A percentile compares a stretch with the other conserved stretches of the same genome.
Evolutionary conservation across 2,113 vertebrate species (phyloP).

Genomic region (Ceratotherium simum): DNA sequence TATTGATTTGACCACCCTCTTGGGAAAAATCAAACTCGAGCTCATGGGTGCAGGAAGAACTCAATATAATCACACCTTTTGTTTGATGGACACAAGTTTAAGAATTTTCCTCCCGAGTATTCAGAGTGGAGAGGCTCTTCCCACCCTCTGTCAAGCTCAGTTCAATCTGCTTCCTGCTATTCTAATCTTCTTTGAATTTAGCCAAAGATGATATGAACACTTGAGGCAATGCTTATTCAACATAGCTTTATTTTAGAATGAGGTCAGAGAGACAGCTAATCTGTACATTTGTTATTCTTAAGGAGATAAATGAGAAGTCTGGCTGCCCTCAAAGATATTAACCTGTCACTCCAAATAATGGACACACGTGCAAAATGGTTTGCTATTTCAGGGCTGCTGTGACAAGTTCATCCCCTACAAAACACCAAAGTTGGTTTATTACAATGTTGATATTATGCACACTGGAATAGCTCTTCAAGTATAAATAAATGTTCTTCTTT

Average conservation of each 20-base stretch:
- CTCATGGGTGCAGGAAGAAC: neutral
- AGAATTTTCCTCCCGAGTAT: neutral
- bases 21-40: slow-evolving; percentile 23
- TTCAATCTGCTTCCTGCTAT: neutral
- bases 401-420: neutral
- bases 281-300: slow-evolving; percentile 32
- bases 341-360: neutral
- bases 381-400: neutral
- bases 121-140: neutral
- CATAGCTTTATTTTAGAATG: slow-evolving; percentile 1
- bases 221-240: slow-evolving; percentile 21
- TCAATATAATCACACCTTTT: neutral
- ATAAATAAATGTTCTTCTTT: neutral
- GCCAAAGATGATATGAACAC: neutral
- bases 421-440: neutral
- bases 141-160: neutral
- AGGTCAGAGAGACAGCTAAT: neutral
- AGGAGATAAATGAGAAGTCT: neutral
- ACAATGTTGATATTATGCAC: neutral
- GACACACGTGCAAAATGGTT: neutral
- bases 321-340: neutral
- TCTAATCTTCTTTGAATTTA: neutral
- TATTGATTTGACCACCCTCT: neutral
- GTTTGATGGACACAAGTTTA: neutral
- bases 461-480: neutral